A percentile compares a stretch with the other conserved stretches of the same genome.
Evolutionary conservation across 1,140 invertebrate species (phyloP).

Genomic region (Leguminivora glycinivorella): DNA sequence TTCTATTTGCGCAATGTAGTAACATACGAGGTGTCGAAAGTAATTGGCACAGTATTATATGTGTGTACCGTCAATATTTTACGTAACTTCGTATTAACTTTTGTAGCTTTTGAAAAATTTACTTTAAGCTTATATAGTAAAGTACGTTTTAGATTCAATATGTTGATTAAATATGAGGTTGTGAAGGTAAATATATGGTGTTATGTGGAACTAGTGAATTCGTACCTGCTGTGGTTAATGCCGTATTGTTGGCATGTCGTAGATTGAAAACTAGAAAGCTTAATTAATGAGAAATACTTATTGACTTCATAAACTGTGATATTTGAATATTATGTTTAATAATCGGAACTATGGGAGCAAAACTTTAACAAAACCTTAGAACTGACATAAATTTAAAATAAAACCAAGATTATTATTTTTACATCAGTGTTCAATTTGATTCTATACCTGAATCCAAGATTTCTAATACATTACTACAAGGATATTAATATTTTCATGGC

Average conservation of each 20-base stretch:
- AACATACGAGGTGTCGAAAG: neutral
- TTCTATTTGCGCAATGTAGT: neutral
- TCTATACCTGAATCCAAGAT: too few species aligned
- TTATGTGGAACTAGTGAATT: neutral
- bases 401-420: too few species aligned
- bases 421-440: too few species aligned
- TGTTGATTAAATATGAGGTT: neutral
- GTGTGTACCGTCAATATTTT: neutral
- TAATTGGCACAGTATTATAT: neutral
- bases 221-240: slow-evolving; percentile 2
- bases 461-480: too few species aligned
- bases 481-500: too few species aligned
- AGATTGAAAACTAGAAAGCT: neutral
- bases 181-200: neutral
- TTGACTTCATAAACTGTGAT: neutral
- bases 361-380: too few species aligned
- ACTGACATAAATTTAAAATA: too few species aligned
- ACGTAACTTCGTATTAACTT: neutral
- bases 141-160: neutral
- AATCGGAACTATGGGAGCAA: too few species aligned
- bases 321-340: neutral
- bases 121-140: neutral
- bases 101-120: neutral
- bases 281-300: neutral
- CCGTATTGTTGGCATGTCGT: slow-evolving; percentile 4